Base-by-base conservation (phyloP, 2,797 vertebrate species). In the Rachycentron canadum region DNA sequence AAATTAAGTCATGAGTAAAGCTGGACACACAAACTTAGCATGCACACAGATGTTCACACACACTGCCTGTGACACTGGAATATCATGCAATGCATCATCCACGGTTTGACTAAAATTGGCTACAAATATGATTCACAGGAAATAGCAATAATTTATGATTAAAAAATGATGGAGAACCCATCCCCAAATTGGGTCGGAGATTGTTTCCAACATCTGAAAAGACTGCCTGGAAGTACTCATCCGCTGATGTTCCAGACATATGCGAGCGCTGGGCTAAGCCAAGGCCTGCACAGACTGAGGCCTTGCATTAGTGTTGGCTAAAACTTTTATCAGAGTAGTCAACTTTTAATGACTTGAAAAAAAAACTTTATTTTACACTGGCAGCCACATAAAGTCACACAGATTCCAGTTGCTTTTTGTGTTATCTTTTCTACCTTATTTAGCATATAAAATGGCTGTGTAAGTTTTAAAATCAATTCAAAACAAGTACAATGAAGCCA, bases 181-280 rank as follows among this genome's bases (percentile, higher is more conserved):
- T 88, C 73, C 41, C 43, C 70, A 70, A 85, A 86, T 85, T 86
- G 88, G 73, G 52, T 71, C 13, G 4, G 50, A 79, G 69, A 79
- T n/a, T 21, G 56, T 57, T 82, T 89, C 85, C 86, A 90, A 59
- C 79, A 79, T 85, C 69, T 74, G 74, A 84, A 73, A 77, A 76
- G 43, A 53, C 53, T 65, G 79, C 60, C 81, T 74, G 85, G 61
- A 68, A 59, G 67, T 43, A 47, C 58, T 63, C 62, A 2, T 7
- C 10, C 23, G 19, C 83, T 85, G 89, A 88, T 88, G 83, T 82
- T 88, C 83, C 85, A 79, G 84, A 76, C 79, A 76, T 83, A 86
- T 86, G 85, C 34, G 73, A 81, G 40, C 11, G 23, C 25, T 8
- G 73, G 26, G 81, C 64, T 5, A 13, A 52, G 84, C 87, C 82